Percentiles rank a stretch among this genome's conserved stretches.
Evolutionary conservation across 1,140 invertebrate genomes (phyloP).

Genomic region (Ectropis grisescens): DNA sequence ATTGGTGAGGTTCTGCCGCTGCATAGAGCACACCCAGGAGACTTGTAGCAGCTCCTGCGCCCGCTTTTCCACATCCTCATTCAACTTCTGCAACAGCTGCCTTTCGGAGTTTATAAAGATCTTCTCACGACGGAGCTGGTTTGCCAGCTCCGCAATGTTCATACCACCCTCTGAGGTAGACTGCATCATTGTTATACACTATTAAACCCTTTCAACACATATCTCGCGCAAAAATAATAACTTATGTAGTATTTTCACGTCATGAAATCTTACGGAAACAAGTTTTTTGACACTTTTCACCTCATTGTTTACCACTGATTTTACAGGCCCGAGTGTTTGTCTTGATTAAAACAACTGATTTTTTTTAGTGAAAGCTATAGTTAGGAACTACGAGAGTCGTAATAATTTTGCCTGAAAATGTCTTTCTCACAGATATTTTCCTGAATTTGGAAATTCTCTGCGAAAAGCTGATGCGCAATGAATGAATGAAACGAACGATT

Average conservation of each 20-base stretch:
- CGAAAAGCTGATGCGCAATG: no score
- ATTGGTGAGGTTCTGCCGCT: conserved; percentile 86
- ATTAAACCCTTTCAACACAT: conserved; percentile 14
- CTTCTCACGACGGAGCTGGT: conserved; percentile 58
- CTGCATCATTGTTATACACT: conserved; percentile 53
- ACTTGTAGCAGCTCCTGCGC: conserved; percentile 72
- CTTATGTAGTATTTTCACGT: conserved; percentile 23
- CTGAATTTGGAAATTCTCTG: no score
- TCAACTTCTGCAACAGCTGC: conserved; percentile 59
- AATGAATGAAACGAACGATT: no score
- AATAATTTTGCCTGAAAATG: no score
- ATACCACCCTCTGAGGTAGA: conserved; percentile 56
- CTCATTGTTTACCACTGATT: conserved; percentile 16
- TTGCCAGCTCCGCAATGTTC: conserved; percentile 61
- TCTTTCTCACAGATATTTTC: no score
- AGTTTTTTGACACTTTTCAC: conserved; percentile 24
- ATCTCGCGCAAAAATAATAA: conserved; percentile 24
- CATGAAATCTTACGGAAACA: conserved; percentile 24
- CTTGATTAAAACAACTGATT: no score
- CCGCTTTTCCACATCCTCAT: conserved; percentile 59
- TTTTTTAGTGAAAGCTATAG: no score
- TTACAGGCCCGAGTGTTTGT: no score
- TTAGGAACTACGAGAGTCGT: no score
- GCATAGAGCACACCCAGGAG: conserved; percentile 91
- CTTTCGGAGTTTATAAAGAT: conserved; percentile 64